Percentiles rank a stretch among this genome's conserved stretches.
These are phyloP conservation scores for Crotalus helleri DNA, from an alignment of 2,113 vertebrate species.

Conservation along the genomic window DNA sequence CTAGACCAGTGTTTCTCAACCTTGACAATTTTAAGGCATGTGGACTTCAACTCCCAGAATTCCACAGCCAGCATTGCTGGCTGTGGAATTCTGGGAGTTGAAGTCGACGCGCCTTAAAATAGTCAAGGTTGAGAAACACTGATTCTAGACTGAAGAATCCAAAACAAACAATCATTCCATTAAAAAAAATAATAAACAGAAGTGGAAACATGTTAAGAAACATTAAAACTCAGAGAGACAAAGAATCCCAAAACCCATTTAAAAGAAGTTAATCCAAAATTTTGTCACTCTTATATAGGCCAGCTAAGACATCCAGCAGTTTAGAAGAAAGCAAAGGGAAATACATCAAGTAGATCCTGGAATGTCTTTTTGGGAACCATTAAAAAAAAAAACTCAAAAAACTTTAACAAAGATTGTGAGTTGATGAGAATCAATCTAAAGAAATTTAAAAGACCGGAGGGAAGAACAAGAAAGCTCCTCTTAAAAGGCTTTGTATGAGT, in stretches of 20 bases:
- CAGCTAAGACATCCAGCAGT: background rate
- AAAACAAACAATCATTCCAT: background rate
- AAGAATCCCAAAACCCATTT: background rate
- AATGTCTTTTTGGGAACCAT: background rate
- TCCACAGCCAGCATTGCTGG: too few relatives aligned
- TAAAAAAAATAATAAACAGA: background rate
- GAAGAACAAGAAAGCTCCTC: background rate
- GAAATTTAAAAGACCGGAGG: background rate
- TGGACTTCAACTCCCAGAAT: too few relatives aligned
- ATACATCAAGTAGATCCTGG: background rate
- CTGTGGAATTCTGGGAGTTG: too few relatives aligned
- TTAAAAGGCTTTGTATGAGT: background rate
- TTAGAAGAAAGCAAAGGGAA: background rate
- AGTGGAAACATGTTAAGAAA: background rate
- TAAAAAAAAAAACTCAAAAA: background rate
- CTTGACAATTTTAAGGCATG: too few relatives aligned
- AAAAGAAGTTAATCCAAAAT: background rate
- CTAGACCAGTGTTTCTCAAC: too few relatives aligned
- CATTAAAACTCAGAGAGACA: background rate
- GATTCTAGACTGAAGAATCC: background rate
- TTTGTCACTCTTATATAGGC: background rate
- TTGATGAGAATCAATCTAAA: background rate
- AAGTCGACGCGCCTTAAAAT: too few relatives aligned
- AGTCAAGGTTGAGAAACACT: too few relatives aligned
- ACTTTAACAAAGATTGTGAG: background rate